A percentile compares a stretch with the other conserved stretches of the same genome.
These are phyloP conservation scores for Enteromius anoplus DNA, from an alignment of 2,797 vertebrate genomes.

Conservation along the genomic window DNA sequence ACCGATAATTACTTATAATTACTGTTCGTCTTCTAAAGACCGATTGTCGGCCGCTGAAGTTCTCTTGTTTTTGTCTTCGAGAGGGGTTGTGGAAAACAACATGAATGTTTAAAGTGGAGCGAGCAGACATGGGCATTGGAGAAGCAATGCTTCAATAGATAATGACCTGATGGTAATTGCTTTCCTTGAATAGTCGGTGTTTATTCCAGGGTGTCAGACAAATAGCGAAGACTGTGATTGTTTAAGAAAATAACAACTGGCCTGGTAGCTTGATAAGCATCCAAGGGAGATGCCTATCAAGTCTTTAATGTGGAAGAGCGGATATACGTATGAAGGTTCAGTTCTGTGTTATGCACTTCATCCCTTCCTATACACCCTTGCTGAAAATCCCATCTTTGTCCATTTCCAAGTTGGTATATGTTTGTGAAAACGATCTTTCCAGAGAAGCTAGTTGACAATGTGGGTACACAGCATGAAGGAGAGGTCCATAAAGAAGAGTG, in stretches of 20 bases:
- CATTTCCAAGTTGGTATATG: conserved; percentile 5
- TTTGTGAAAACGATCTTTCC: neutral
- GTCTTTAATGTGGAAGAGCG: conserved; percentile 29
- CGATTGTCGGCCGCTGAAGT: conserved; percentile 18
- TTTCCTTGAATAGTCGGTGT: conserved; percentile 47
- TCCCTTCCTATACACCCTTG: neutral
- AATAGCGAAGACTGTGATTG: conserved; percentile 5
- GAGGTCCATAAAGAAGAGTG: conserved; percentile 1
- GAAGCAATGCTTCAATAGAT: conserved; percentile 55
- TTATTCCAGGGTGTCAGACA: conserved; percentile 40
- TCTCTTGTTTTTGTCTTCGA: conserved; percentile 38
- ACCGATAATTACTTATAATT: conserved; percentile 60
- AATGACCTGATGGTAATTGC: conserved; percentile 58
- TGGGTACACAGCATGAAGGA: neutral
- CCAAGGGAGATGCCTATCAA: conserved; percentile 37
- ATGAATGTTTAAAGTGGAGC: conserved; percentile 40
- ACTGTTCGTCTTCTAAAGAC: conserved; percentile 47
- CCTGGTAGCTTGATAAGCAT: conserved; percentile 22
- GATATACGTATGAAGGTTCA: neutral
- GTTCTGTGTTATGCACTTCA: neutral
- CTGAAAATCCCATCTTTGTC: neutral
- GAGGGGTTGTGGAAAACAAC: conserved; percentile 47
- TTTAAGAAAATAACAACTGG: conserved; percentile 44
- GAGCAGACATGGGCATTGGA: conserved; percentile 26
- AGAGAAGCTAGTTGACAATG: neutral